Evolutionary conservation across 2,888 invertebrate genomes (phyloP).

Genomic region (Syrphus vitripennis): DNA sequence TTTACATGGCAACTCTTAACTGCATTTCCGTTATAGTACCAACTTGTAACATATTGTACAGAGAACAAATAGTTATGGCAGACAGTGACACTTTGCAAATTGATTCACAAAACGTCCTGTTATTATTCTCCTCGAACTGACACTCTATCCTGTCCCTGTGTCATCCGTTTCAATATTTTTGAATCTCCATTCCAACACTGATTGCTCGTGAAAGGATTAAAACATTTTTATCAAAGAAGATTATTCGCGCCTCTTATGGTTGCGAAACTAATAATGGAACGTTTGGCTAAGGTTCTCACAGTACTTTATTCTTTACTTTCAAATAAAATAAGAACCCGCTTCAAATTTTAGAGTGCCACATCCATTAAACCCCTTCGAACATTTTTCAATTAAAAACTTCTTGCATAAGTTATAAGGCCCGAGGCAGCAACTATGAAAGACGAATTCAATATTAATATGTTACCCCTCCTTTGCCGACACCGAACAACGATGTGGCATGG

Average conservation of each 20-base stretch:
- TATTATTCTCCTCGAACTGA: background rate
- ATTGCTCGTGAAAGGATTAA: conserved; percentile 53
- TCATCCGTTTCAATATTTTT: conserved; percentile 1
- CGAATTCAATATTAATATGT: conserved; percentile 69
- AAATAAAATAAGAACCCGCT: conserved; percentile 20
- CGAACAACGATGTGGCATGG: background rate
- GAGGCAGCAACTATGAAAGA: conserved; percentile 61
- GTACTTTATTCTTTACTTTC: conserved; percentile 47
- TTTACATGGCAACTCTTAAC: background rate
- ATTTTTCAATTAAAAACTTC: conserved; percentile 71
- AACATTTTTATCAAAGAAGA: conserved; percentile 51
- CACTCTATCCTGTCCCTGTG: background rate
- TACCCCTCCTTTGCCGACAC: background rate
- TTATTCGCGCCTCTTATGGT: conserved; percentile 65
- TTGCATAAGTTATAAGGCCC: conserved; percentile 69
- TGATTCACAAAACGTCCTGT: conserved; percentile 55
- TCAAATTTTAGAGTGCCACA: conserved; percentile 54
- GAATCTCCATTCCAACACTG: conserved; percentile 20
- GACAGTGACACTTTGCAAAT: conserved; percentile 67
- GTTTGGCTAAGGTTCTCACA: conserved; percentile 65
- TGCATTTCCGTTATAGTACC: background rate
- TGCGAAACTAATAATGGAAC: conserved; percentile 64
- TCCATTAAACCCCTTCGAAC: conserved; percentile 69
- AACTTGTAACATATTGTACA: conserved; percentile 30
- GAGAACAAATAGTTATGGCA: conserved; percentile 51